A percentile compares a stretch with the other conserved stretches of the same genome.
Conservation (phyloP, 2,113 vertebrate genomes). For the Nansenia antarctica region DNA sequence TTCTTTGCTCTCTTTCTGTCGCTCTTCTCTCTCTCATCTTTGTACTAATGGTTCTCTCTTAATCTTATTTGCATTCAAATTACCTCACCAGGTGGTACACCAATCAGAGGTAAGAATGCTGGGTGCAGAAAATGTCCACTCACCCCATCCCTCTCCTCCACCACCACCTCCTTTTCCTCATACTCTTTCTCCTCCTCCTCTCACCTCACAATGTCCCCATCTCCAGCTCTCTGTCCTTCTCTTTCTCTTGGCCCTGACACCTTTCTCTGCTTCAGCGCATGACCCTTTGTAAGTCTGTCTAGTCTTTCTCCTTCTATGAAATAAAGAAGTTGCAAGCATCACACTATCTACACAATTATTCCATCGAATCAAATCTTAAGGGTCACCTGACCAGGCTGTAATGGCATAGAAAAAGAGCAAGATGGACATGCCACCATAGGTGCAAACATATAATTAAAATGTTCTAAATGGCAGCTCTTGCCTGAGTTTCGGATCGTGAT, state of each 20-base stretch:
- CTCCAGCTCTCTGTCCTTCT: constrained; percentile 68
- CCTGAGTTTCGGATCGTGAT: not conserved
- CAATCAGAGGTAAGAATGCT: constrained; percentile 99
- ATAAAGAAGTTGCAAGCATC: not conserved
- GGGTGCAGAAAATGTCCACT: constrained; percentile 77
- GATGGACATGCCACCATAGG: not conserved
- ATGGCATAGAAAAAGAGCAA: not conserved
- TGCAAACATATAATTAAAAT: not conserved
- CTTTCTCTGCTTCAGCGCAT: constrained; percentile 50
- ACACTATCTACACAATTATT: not conserved
- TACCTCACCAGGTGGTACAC: constrained; percentile 99
- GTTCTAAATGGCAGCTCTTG: not conserved
- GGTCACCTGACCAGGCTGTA: not conserved
- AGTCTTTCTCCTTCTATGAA: constrained; percentile 20
- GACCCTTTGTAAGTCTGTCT: constrained; percentile 42
- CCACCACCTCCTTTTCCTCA: constrained; percentile 71
- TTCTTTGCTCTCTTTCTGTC: constrained; percentile 64
- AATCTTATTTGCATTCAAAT: constrained; percentile 99
- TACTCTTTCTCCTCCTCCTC: constrained; percentile 54
- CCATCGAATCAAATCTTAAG: not conserved
- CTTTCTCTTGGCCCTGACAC: constrained; percentile 59
- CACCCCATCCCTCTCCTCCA: constrained; percentile 72
- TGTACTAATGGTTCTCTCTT: constrained; percentile 95
- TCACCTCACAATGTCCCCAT: constrained; percentile 72
- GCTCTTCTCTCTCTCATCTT: constrained; percentile 74